These are phyloP conservation scores for Tinea semifulvella DNA, from an alignment of 2,888 invertebrate species.

Conservation along the genomic window DNA sequence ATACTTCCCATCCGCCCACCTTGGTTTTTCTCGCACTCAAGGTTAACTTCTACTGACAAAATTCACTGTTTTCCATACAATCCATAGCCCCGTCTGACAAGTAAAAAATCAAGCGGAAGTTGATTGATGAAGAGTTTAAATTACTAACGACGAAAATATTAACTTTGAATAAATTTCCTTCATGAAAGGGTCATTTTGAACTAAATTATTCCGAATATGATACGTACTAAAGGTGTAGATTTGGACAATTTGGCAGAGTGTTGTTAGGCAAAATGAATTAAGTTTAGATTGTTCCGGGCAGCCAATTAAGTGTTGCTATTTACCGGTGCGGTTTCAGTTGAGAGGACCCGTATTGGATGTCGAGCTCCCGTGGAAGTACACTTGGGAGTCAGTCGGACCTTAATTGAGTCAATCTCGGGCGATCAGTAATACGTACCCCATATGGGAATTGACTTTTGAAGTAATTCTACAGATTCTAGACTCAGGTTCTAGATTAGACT, in stretches of 20 bases:
- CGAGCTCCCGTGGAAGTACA: constrained; percentile 2
- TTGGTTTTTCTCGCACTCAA: too few species aligned
- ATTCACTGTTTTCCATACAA: too few species aligned
- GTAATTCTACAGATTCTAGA: too few species aligned
- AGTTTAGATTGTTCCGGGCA: constrained; percentile 13
- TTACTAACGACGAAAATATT: constrained; percentile 5
- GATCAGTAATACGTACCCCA: neutral
- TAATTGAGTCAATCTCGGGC: constrained; percentile 7
- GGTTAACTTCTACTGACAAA: too few species aligned
- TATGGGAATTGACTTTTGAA: constrained; percentile 7
- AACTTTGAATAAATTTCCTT: constrained; percentile 3
- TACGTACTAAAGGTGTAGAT: constrained; percentile 3
- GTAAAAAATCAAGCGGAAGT: too few species aligned
- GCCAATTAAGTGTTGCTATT: constrained; percentile 12
- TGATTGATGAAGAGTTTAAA: too few species aligned
- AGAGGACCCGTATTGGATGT: constrained; percentile 5
- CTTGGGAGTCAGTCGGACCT: constrained; percentile 8
- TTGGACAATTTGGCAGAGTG: constrained; percentile 10
- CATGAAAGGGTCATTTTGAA: neutral
- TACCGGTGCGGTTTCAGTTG: constrained; percentile 4
- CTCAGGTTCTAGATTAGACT: too few species aligned
- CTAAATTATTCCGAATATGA: constrained; percentile 2
- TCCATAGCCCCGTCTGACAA: too few species aligned
- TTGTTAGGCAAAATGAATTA: constrained; percentile 11
- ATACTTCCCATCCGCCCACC: too few species aligned